Conservation (phyloP, 2,113 vertebrate genomes). For the Rutilus rutilus region DNA sequence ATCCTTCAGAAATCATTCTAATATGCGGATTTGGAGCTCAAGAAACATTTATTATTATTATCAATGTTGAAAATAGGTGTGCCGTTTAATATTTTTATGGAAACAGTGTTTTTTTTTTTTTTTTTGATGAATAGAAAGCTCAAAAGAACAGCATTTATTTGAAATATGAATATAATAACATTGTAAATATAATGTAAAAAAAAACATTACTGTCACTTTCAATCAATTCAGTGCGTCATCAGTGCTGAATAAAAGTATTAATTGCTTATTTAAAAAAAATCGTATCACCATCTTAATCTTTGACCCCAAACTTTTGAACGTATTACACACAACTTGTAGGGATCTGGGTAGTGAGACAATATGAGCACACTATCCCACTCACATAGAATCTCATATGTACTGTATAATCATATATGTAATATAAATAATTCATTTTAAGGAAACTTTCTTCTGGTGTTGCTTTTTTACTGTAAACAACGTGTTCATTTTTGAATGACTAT, state of each 20-base stretch:
- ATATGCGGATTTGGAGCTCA: not conserved
- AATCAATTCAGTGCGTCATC: not conserved
- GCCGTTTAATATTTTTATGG: not conserved
- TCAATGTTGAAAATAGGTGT: not conserved
- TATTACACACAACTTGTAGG: not conserved
- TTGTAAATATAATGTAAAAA: no score
- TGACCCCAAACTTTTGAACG: no score
- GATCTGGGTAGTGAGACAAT: no score
- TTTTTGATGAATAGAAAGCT: no score
- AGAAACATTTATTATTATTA: not conserved
- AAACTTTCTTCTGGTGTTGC: not conserved
- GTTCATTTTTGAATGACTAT: not conserved
- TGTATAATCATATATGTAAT: not conserved
- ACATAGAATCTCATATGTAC: not conserved
- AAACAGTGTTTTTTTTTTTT: no score
- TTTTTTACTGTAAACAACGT: not conserved
- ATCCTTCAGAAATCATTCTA: not conserved
- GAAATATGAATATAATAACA: no score
- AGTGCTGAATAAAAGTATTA: not conserved
- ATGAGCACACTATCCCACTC: not conserved
- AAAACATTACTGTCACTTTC: not conserved
- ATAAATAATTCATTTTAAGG: not conserved
- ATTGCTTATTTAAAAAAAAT: no score
- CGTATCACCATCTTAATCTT: no score
- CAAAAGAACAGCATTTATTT: no score